A percentile compares a stretch with the other conserved stretches of the same genome.
These are phyloP conservation scores for Ispidina picta DNA, from an alignment of 2,797 vertebrate genomes.

Conservation along the genomic window DNA sequence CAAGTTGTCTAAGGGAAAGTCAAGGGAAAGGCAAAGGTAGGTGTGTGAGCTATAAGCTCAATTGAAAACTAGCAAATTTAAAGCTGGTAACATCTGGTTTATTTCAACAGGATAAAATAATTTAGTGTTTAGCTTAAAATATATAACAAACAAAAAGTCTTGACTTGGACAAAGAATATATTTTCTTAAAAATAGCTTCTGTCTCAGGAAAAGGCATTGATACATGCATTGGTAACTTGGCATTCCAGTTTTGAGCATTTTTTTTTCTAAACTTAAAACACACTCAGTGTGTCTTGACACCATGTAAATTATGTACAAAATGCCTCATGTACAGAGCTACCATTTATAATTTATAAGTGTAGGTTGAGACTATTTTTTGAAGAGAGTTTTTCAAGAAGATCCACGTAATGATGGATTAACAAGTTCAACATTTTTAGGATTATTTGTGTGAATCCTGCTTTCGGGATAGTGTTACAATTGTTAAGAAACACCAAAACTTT, in stretches of 20 bases:
- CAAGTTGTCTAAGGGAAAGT: background rate
- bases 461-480: accelerated
- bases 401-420: background rate
- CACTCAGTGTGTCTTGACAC: background rate
- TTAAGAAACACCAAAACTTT: background rate
- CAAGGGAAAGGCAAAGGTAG: background rate
- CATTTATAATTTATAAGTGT: background rate
- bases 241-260: background rate
- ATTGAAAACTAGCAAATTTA: background rate
- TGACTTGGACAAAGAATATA: background rate
- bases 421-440: background rate
- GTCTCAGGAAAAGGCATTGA: background rate
- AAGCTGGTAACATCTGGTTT: background rate
- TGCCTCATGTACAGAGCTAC: accelerated
- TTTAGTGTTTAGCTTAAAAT: background rate
- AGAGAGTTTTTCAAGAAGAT: background rate
- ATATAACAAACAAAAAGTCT: background rate
- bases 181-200: background rate
- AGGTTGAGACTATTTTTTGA: background rate
- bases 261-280: background rate
- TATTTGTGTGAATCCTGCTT: background rate
- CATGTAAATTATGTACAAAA: background rate
- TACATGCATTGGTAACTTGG: background rate
- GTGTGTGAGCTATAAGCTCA: background rate
- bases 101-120: background rate